Evolutionary conservation across 2,113 vertebrate genomes (phyloP), one percentile per base, ranked within the genome.

Genomic region (Nyctibius bracteatus): DNA sequence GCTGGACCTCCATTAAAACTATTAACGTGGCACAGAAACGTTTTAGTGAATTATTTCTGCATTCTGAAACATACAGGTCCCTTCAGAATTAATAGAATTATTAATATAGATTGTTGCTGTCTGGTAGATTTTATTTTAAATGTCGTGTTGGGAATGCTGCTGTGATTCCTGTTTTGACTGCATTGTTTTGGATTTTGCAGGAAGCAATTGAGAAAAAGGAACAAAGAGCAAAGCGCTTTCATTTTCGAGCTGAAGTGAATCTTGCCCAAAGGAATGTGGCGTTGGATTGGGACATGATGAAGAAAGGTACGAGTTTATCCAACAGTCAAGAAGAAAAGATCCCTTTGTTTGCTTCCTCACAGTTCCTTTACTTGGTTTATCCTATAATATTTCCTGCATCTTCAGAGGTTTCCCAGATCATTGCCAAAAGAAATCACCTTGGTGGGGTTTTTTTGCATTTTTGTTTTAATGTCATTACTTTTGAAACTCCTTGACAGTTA

Each of bases 171-270:
- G 86, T 35, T 85, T 52, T 90, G 73, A 35, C 20, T 81, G 39
- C 19, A 5, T 30, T 63, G 70, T 81, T 95, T 68, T 94, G 13
- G 35, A 6, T 92, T 92, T 94, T 66, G 20, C 94, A 99, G 99
- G 99, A 99, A 96, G 99, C 99, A 8, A 99, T 99, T 22, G 99
- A 99, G 97, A 99, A 98, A 83, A 99, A 99, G 94, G 99, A 99
- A 82, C 99, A 99, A 95, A 98, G 99, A 97, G 99, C 99, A 19
- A 98, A 98, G 68, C 98, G 99, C 44, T 99, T 99, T 81, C 99
- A 99, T 92, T 99, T 99, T 96, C 98, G 98, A 28, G 98, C 98
- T 1, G 99, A 99, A 94, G 98, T 98, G 73, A 99, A 97, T 70
- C 94, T 98, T 4, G 86, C 97, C 30, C 99, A 99, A 95, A 98